These are phyloP conservation scores for Zalophus californianus DNA, from an alignment of 2,797 vertebrate genomes.

Conservation along the genomic window DNA sequence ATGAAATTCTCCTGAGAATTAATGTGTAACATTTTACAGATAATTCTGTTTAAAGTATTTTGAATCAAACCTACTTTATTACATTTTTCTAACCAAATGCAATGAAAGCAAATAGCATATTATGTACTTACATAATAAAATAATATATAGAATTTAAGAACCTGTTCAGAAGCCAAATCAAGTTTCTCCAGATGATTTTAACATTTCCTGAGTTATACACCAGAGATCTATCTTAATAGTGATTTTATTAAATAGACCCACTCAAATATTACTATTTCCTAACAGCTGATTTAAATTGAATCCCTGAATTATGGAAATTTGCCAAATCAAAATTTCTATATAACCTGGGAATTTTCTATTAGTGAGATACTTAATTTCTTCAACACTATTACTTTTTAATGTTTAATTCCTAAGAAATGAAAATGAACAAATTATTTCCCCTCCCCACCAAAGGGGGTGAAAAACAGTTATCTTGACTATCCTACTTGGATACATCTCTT, in stretches of 20 bases:
- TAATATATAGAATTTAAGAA: slow-evolving; percentile 45
- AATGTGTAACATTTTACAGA: not conserved
- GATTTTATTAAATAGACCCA: not conserved
- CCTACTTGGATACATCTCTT: slow-evolving; percentile 13
- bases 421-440: not conserved
- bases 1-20: not conserved
- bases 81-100: not conserved
- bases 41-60: slow-evolving; percentile 27
- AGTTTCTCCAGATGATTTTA: slow-evolving; percentile 13
- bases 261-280: not conserved
- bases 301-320: not conserved
- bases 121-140: not conserved
- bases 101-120: not conserved
- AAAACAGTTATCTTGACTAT: not conserved
- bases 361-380: not conserved
- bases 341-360: not conserved
- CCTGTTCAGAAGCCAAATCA: not conserved
- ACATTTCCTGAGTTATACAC: not conserved
- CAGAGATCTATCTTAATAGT: not conserved
- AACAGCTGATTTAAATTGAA: not conserved
- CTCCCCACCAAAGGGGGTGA: not conserved
- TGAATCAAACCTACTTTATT: not conserved
- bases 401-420: not conserved
- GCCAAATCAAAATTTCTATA: not conserved
- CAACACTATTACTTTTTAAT: not conserved